Percentiles rank a stretch among this genome's conserved stretches.
Evolutionary conservation across 1,140 invertebrate species (phyloP).

Genomic region (Ruditapes philippinarum): DNA sequence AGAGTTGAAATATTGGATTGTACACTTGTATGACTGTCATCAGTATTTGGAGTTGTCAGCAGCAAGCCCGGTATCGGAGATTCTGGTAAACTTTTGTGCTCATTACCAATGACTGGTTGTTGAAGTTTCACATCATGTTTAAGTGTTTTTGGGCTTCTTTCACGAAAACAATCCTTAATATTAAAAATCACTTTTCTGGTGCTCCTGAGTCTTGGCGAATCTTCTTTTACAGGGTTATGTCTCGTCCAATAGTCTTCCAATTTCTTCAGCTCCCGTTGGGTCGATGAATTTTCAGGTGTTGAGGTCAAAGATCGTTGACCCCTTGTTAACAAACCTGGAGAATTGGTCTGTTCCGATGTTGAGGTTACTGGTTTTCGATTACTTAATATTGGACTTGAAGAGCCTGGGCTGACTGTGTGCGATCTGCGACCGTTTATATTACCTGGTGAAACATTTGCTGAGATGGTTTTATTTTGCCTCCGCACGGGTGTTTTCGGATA

Average conservation of each 20-base stretch:
- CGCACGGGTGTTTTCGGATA: background rate
- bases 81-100: conserved; percentile 10
- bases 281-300: background rate
- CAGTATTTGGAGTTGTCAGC: background rate
- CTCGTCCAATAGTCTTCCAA: conserved; percentile 60
- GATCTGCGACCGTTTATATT: background rate
- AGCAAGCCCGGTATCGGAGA: conserved; percentile 6
- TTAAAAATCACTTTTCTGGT: conserved; percentile 26
- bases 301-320: background rate
- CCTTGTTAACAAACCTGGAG: background rate
- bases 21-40: background rate
- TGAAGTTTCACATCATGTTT: background rate
- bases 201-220: conserved; percentile 44
- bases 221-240: conserved; percentile 26
- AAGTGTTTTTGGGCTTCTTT: background rate
- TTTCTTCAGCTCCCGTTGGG: conserved; percentile 54
- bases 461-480: background rate
- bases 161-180: background rate
- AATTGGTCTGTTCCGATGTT: too few species aligned
- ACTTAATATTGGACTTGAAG: too few species aligned
- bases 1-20: background rate
- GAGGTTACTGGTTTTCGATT: too few species aligned
- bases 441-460: background rate
- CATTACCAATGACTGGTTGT: background rate
- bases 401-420: background rate